Evolutionary conservation across 2,113 vertebrate species (phyloP).

Genomic region (Colossoma macropomum): DNA sequence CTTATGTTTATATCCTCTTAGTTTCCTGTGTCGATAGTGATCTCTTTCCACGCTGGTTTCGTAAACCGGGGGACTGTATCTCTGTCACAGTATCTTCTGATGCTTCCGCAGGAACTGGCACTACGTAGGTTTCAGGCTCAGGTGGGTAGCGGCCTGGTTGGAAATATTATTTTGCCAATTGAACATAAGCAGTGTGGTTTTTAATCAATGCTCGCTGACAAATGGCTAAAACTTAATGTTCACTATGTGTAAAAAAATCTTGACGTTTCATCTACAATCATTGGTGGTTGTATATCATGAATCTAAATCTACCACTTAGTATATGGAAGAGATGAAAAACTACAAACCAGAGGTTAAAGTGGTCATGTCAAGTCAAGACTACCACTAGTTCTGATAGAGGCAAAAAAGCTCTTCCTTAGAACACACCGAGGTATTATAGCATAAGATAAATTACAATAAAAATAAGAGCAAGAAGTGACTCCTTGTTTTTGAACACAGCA

Average conservation of each 20-base stretch:
- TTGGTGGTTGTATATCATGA: constrained; percentile 20
- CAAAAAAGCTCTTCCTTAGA: constrained; percentile 70
- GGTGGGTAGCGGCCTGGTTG: constrained; percentile 90
- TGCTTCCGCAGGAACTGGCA: constrained; percentile 87
- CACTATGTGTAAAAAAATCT: constrained; percentile 54
- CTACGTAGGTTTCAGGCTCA: constrained; percentile 88
- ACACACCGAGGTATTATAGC: constrained; percentile 74
- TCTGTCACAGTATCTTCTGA: constrained; percentile 89
- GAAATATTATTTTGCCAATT: constrained; percentile 91
- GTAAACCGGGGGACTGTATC: constrained; percentile 77
- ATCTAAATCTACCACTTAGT: constrained; percentile 12
- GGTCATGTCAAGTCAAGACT: constrained; percentile 35
- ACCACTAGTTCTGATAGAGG: constrained; percentile 58
- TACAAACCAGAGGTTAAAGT: constrained; percentile 14
- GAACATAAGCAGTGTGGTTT: constrained; percentile 78
- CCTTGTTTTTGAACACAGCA: constrained; percentile 61
- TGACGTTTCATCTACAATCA: constrained; percentile 18
- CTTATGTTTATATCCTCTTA: constrained; percentile 78
- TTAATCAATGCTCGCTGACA: constrained; percentile 17
- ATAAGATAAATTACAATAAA: constrained; percentile 74
- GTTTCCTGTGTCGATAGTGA: constrained; percentile 81
- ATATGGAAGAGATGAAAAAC: constrained; percentile 7
- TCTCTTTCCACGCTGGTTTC: constrained; percentile 86
- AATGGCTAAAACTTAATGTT: constrained; percentile 53
- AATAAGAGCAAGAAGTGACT: constrained; percentile 59